phyloP scores from a whole-genome alignment of 2,797 vertebrate genomes.

The Fistularia tabacaria region DNA sequence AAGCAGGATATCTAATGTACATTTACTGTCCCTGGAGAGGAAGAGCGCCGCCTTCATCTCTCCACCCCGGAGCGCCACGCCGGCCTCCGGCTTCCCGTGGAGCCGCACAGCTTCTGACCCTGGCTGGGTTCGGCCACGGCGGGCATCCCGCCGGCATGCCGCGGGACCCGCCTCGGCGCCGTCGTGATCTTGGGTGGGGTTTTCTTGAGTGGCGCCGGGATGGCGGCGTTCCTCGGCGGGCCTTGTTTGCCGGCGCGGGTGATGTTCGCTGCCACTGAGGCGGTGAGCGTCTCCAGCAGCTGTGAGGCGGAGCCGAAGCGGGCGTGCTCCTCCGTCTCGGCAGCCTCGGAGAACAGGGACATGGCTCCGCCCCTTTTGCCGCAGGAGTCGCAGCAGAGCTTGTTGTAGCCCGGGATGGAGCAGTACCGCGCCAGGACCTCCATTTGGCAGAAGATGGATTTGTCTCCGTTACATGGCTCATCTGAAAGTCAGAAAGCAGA shows the following conservation, averaged over 20 bases:
- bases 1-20: constrained; percentile 65
- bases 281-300: constrained; percentile 63
- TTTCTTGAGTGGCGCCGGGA: constrained; percentile 43
- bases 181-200: constrained; percentile 46
- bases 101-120: constrained; percentile 59
- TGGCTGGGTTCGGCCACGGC: constrained; percentile 32
- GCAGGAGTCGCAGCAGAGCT: constrained; percentile 93
- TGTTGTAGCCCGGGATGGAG: constrained; percentile 93
- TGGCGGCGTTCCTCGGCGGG: constrained; percentile 23
- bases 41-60: constrained; percentile 74
- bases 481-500: constrained; percentile 73
- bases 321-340: constrained; percentile 66
- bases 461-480: constrained; percentile 90
- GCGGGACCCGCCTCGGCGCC: constrained; percentile 41
- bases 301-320: constrained; percentile 69
- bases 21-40: constrained; percentile 52
- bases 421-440: constrained; percentile 95
- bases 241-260: constrained; percentile 38
- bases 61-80: constrained; percentile 64
- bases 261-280: constrained; percentile 46
- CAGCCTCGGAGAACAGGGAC: constrained; percentile 71
- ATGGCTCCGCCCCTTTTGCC: constrained; percentile 71
- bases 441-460: constrained; percentile 98
- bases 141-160: constrained; percentile 34
- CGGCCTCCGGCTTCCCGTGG: constrained; percentile 58